Evolutionary conservation across 2,797 vertebrate genomes (phyloP).

Genomic region (Syngnathus rostellatus): DNA sequence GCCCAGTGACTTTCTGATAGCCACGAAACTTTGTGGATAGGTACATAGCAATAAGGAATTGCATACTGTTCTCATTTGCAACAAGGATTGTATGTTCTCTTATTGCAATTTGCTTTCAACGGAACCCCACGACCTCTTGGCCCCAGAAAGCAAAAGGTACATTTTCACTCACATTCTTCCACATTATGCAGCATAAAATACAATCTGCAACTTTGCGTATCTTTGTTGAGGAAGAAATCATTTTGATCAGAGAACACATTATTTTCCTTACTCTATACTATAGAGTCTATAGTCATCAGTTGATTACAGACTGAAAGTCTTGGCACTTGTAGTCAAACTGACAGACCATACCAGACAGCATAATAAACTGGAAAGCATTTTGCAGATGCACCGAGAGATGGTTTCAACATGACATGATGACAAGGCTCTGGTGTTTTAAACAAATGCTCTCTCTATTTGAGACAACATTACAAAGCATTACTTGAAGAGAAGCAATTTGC

Average conservation of each 20-base stretch:
- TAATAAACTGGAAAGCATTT: conserved; percentile 44
- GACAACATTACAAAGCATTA: conserved; percentile 55
- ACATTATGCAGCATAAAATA: no score
- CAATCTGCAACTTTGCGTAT: no score
- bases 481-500: conserved; percentile 53
- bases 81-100: no score
- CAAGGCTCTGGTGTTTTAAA: conserved; percentile 48
- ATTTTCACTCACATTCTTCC: no score
- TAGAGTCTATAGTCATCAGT: no score
- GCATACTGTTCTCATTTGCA: background rate
- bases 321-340: conserved; percentile 18
- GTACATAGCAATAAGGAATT: background rate
- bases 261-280: no score
- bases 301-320: conserved; percentile 9
- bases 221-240: no score
- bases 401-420: conserved; percentile 25
- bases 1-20: background rate
- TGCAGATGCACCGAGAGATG: conserved; percentile 20
- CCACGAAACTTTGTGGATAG: background rate
- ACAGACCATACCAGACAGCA: conserved; percentile 15
- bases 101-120: no score
- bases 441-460: conserved; percentile 66
- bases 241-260: no score
- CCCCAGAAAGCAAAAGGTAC: no score
- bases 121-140: no score